Base-by-base conservation (phyloP, 2,113 vertebrate genomes). In the Rhinolophus ferrumequinum region DNA sequence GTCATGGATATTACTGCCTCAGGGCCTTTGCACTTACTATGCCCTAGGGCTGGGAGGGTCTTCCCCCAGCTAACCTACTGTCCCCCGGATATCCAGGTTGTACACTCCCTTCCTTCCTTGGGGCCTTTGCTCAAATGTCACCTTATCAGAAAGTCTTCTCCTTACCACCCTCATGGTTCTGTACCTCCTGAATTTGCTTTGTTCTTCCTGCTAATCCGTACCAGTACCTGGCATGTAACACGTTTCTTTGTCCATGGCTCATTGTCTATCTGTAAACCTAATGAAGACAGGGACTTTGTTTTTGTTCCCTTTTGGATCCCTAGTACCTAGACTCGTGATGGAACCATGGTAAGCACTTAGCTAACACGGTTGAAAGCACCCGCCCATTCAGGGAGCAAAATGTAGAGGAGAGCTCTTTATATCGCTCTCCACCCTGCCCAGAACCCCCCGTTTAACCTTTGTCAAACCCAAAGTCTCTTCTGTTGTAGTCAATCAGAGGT, bases 401-500 rank as follows among this genome's bases (percentile, higher is more conserved):
- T 18, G 8, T 13, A 41, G 26, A 67, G 52, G 38, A 19, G 52
- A 41, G 14, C 13, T 56, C 14, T 33, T 62, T 30, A 0, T 13
- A 33, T 9, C 8, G 1, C 1, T 15, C 16, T 35, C 3, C 18
- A 6, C 2, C 19, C 26, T 35, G 4, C 41, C 73, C 30, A 30
- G 28, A 60, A 16, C 13, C 62, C 38, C 26, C 41, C 7, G 11
- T 13, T 11, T 26, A 79, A 54, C 21, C 8, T 84, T 44, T 35
- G 8, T 1, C 72, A 89, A 47, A 60, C 21, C 22, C 52, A 14
- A 47, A 44, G 66, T 2, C 47, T 44, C 41, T 88, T 73, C 30
- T 41, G 47, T 4, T 50, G 28, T 8, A 47, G 62, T 16, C 47
- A 2, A 2, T 18, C 8, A 19, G 69, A 50, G 2, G 24, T 26